Evolutionary conservation across 2,797 vertebrate species (phyloP), one percentile per base, ranked within the genome.

Genomic region (Amphiprion clarkii): DNA sequence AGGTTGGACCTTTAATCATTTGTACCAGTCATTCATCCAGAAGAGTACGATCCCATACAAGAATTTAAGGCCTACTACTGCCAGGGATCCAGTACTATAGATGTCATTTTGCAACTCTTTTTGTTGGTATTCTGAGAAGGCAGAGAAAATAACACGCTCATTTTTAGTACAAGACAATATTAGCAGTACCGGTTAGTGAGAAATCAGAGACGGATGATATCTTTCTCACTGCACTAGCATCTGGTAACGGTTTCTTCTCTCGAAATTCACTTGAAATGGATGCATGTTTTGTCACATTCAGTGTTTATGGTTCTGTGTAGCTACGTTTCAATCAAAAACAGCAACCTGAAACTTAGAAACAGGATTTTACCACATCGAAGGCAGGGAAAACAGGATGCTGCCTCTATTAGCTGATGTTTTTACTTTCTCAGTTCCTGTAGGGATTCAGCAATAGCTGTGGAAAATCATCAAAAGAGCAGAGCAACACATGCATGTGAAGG

Each of bases 391-490:
- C 87, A 93, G 87, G 87, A 92, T 85, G 72, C 85, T 77, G 74
- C 64, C 80, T 56, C 68, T 68, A 71, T 88, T 78, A 79, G 69
- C 78, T 76, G 79, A 71, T 93, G 89, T 91, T 94, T 91, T 88
- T 87, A 82, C 89, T 92, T 91, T 88, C 74, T 73, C 60, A 71
- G 77, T 92, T 94, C 91, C 89, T 93, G 87, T 81, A 71, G 62
- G 72, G 74, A 87, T 76, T 82, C 75, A 72, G 75, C 83, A 71
- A 77, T 86, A 83, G 74, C 87, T 93, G 89, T 92, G 91, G 88
- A 90, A 81, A 94, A 93, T 93, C 90, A 87, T 93, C 93, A 94
- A 93, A 93, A 90, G 80, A 63, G 36, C 81, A 66, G 42, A 66
- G 82, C 74, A 89, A 87, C 88, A 84, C 83, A 19, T 89, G 89